Conservation (phyloP, 2,888 invertebrate species). For the Limnephilus rhombicus region DNA sequence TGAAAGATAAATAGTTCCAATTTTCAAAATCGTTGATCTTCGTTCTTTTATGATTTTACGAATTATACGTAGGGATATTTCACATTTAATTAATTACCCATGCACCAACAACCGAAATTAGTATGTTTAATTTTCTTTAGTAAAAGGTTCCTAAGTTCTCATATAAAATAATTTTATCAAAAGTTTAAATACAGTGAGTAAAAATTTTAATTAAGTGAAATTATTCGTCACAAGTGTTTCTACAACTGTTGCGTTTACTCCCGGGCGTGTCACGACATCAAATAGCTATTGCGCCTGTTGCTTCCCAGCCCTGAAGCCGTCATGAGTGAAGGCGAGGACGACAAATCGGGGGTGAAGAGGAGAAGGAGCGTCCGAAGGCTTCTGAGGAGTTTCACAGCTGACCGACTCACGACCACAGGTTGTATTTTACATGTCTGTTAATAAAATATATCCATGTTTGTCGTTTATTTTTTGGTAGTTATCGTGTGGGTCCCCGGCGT, state of each 20-base stretch:
- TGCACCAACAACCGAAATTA: too few relatives aligned
- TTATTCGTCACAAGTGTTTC: background rate
- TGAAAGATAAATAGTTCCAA: too few relatives aligned
- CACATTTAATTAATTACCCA: too few relatives aligned
- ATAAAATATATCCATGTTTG: background rate
- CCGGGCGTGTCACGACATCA: background rate
- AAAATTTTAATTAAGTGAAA: background rate
- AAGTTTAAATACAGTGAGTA: background rate
- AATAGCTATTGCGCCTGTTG: background rate
- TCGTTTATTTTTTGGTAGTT: background rate
- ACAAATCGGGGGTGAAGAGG: constrained; percentile 73
- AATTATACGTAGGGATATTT: too few relatives aligned
- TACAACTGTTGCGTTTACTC: background rate
- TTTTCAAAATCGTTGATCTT: too few relatives aligned
- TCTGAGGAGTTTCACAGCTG: constrained; percentile 75
- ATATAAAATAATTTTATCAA: background rate
- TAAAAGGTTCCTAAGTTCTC: background rate
- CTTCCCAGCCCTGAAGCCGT: background rate
- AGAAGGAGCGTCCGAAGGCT: constrained; percentile 77
- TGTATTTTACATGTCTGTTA: background rate
- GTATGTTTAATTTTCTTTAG: background rate
- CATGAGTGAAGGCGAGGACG: constrained; percentile 68
- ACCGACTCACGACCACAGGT: constrained; percentile 70
- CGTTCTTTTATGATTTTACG: too few relatives aligned
- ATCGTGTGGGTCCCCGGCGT: too few relatives aligned